These are phyloP conservation scores for Steinernema scapterisci DNA, from an alignment of 2,888 invertebrate genomes.

Conservation along the genomic window DNA sequence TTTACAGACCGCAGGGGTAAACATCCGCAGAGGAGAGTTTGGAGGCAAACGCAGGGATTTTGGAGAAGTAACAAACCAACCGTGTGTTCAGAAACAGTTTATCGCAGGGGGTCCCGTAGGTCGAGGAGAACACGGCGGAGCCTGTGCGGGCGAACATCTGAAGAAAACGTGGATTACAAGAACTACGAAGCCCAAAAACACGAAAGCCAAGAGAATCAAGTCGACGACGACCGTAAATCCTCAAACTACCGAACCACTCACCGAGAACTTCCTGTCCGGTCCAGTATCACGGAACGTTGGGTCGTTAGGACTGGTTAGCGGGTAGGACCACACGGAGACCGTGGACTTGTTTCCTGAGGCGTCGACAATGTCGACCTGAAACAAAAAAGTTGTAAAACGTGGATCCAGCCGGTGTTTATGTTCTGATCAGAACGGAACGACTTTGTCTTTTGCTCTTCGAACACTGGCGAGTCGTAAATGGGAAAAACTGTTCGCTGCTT, in stretches of 20 bases:
- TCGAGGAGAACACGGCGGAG: conserved; percentile 11
- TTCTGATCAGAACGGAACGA: not conserved
- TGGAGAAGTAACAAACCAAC: conserved; percentile 19
- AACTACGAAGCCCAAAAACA: not conserved
- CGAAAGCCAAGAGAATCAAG: no score
- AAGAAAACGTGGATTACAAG: not conserved
- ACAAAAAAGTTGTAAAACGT: not conserved
- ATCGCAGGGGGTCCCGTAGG: not conserved
- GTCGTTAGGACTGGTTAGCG: conserved; percentile 15
- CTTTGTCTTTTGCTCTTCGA: not conserved
- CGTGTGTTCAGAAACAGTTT: conserved; percentile 20
- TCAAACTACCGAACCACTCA: not conserved
- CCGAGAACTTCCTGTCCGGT: conserved; percentile 11
- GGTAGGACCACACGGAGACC: conserved; percentile 27
- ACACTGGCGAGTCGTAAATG: not conserved
- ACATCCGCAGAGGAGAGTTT: no score
- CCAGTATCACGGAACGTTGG: not conserved
- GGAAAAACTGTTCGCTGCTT: no score
- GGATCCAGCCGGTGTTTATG: not conserved
- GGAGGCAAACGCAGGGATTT: no score
- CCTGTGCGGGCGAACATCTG: conserved; percentile 27
- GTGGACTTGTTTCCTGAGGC: conserved; percentile 18
- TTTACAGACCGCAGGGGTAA: no score
- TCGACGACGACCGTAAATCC: no score
- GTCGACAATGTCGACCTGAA: conserved; percentile 32